Base-by-base conservation (phyloP, 2,888 invertebrate genomes). In the Lasioglossum marginatum region DNA sequence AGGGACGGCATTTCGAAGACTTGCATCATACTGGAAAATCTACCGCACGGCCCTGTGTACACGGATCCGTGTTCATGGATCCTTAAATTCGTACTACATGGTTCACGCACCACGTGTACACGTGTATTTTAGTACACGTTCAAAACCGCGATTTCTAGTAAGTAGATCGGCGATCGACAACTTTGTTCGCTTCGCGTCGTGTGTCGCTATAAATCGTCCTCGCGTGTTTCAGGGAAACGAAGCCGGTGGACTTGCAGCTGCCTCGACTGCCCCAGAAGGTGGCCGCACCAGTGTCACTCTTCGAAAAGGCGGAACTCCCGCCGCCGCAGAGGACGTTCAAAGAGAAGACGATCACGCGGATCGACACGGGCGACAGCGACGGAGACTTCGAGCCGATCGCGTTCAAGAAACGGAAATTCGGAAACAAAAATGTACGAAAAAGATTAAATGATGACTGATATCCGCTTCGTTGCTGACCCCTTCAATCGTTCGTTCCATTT, bases 321-420 rank as follows among this genome's bases (percentile, higher is more conserved):
- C 96, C 96, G 0, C 94, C 95, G 68, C 95, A 95, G 68, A 95
- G 94, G 74, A 96, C 95, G 88, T 97, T 97, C 91, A 96, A 96
- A 90, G 97, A 97, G 92, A 97, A 96, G 93, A 96, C 96, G 0
- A 95, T 97, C 0, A 95, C 96, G 23, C 96, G 96, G 43, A 94
- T 97, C 8, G 96, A 96, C 19, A 95, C 92, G 48, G 96, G 95
- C 2, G 96, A 96, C 34, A 96, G 96, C 83, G 95, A 95, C 83
- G 89, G 90, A 6, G 94, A 93, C 10, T 91, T 88, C 66, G 91
- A 92, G 23, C 91, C 94, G 76, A 92, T 94, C 27, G 94, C 94
- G 4, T 98, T 98, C 93, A 98, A 97, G 92, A 97, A 97, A 92
- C 95, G 97, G 82, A 98, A 97, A 95, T 95, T 97, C 27, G 96